Base-by-base conservation (phyloP, 1,140 invertebrate genomes). In the Papilio helenus region DNA sequence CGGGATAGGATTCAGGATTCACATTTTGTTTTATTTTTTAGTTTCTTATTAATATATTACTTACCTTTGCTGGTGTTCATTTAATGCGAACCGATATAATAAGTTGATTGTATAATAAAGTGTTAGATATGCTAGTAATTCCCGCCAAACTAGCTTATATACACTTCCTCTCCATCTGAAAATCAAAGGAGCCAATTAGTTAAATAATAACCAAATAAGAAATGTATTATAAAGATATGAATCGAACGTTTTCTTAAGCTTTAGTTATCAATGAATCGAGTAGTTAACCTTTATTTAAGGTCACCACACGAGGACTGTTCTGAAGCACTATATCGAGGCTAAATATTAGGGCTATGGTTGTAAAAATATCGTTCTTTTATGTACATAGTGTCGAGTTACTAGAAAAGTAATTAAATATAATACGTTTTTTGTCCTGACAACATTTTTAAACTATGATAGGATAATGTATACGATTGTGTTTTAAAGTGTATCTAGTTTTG, bases 91-190 rank as follows among this genome's bases (percentile, higher is more conserved):
- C 95, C 98, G 96, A 95, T 99, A 99, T 73, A 97, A 95, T 79
- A 99, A 95, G 92, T 98, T 99, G 86, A 99, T 97, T 80, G 96
- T 95, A 92, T 97, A 98, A 95, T 99, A 99, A 79, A 98, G 91
- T 81, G 96, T 95, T 85, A 98, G 95, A 95, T 99, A 99, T 51
- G 98, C 97, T 85, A 99, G 92, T 81, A 99, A 95, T 95, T 99
- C 99, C 83, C 98, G 96, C 97, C 98, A 99, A 72, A 99, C 97
- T 88, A 99, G 95, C 96, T 99, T 99, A 96, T 99, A 99, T n/a
- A 99, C 98, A 89, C 98, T 99, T 83, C 98, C 99, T 90, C 97
- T 96, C 99, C 99, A 99, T 96, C 98, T 98, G 96, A 83, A 96
- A 96, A 83, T 84, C 93, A 95, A 90, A 89, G 90, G 26, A 23